These are phyloP conservation scores for Acronicta psi DNA, from an alignment of 2,888 invertebrate species.

Conservation along the genomic window DNA sequence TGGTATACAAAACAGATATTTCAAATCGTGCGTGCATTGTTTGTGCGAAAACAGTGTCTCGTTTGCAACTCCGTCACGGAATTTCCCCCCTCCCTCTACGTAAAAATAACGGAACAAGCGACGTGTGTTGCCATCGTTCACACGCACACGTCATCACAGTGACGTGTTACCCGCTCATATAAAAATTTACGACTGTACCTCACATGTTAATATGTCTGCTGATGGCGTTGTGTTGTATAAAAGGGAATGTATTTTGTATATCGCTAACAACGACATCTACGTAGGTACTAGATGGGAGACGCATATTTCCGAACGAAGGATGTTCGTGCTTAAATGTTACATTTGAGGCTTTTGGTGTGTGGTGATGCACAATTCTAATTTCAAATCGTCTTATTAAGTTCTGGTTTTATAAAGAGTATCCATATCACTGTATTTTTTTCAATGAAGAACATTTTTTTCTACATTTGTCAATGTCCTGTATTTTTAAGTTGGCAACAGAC, in stretches of 20 bases:
- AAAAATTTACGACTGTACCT: constrained; percentile 79
- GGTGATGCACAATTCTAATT: constrained; percentile 11
- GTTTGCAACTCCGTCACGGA: constrained; percentile 76
- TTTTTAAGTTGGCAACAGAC: constrained; percentile 24
- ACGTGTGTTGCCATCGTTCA: constrained; percentile 61
- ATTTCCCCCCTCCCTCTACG: constrained; percentile 68
- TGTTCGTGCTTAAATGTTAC: constrained; percentile 1
- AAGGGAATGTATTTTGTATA: constrained; percentile 46
- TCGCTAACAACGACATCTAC: constrained; percentile 42
- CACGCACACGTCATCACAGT: constrained; percentile 67
- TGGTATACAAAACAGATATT: constrained; percentile 68
- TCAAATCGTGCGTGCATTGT: constrained; percentile 74
- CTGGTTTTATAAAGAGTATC: background rate
- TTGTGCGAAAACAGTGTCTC: constrained; percentile 63
- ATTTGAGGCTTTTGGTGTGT: constrained; percentile 5
- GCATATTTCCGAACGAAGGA: constrained; percentile 14
- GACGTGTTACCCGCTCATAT: constrained; percentile 74
- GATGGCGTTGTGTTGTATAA: constrained; percentile 47
- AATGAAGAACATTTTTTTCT: no score
- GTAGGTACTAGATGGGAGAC: constrained; percentile 1
- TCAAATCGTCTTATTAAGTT: background rate
- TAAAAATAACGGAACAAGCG: constrained; percentile 62
- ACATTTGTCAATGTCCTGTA: no score
- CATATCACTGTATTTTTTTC: no score
- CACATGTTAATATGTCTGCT: constrained; percentile 70